Evolutionary conservation across 2,888 invertebrate species (phyloP).

Genomic region (Drosophila ezoana): DNA sequence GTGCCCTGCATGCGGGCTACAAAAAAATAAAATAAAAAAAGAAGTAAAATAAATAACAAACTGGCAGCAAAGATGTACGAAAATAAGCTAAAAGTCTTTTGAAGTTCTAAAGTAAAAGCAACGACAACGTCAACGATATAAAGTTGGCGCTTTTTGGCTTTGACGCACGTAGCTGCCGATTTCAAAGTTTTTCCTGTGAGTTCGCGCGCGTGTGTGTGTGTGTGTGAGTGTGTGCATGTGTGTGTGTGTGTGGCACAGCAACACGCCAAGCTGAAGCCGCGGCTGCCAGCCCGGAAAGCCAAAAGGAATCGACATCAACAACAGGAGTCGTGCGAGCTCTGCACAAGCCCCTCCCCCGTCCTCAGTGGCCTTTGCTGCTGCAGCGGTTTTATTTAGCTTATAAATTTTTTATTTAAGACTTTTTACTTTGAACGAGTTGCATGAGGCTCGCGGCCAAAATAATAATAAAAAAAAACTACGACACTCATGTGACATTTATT

Average conservation of each 20-base stretch:
- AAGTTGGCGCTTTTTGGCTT: conserved; percentile 77
- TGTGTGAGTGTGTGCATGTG: conserved; percentile 3
- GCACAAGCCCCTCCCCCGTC: conserved; percentile 21
- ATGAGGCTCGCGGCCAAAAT: conserved; percentile 29
- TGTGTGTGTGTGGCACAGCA: conserved; percentile 16
- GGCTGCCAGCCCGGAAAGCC: conserved; percentile 39
- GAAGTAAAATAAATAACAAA: conserved; percentile 39
- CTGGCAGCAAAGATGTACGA: conserved; percentile 44
- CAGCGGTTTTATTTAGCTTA: conserved; percentile 79
- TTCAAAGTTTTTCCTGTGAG: conserved; percentile 66
- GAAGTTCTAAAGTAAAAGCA: conserved; percentile 78
- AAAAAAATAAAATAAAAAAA: conserved; percentile 13
- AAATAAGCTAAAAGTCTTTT: conserved; percentile 79
- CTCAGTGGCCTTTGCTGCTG: conserved; percentile 21
- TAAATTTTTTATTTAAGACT: conserved; percentile 79
- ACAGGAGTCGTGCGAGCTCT: conserved; percentile 42
- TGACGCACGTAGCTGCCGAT: conserved; percentile 80
- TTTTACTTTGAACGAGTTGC: conserved; percentile 73
- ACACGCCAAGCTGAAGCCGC: conserved; percentile 22
- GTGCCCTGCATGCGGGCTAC: conserved; percentile 19
- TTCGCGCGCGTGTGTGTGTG: conserved; percentile 10
- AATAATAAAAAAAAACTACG: conserved; percentile 15
- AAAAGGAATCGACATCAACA: conserved; percentile 61
- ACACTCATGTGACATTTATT: conserved; percentile 76
- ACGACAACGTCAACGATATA: conserved; percentile 67